Conservation (phyloP, 2,797 vertebrate genomes). For the Falco biarmicus region DNA sequence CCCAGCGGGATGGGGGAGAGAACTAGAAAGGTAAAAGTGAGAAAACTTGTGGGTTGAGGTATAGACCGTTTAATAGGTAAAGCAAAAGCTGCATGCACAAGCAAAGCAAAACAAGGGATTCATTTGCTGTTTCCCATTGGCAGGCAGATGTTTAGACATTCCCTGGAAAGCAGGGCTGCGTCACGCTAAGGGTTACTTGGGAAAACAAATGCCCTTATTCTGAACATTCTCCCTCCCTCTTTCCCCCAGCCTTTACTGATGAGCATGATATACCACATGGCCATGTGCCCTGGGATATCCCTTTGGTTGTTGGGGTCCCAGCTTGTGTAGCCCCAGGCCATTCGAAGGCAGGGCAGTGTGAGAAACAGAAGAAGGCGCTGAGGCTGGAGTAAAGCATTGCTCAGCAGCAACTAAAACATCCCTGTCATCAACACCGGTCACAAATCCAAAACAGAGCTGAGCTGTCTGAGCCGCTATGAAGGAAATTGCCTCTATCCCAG, state of each 20-base stretch:
- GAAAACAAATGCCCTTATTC: neutral
- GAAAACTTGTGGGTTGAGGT: neutral
- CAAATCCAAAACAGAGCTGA: neutral
- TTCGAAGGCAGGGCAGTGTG: neutral
- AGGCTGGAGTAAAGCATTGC: neutral
- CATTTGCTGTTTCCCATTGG: accelerated
- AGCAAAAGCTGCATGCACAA: accelerated
- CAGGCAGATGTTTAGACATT: neutral
- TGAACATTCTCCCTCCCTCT: neutral
- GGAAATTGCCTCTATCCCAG: neutral
- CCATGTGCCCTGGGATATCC: neutral
- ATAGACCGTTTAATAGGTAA: neutral
- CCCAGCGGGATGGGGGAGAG: neutral
- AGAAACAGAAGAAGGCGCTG: neutral
- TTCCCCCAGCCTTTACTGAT: neutral
- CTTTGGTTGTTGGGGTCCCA: neutral
- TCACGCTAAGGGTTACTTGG: accelerated
- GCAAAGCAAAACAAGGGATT: neutral
- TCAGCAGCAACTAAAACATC: neutral
- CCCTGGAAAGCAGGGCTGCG: neutral
- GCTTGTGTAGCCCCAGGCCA: neutral
- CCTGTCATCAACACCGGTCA: neutral
- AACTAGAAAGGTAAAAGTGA: neutral
- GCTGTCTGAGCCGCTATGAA: neutral
- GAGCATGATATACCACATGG: neutral